Base-by-base conservation (phyloP, 2,113 vertebrate species). In the Oreochromis tanganicae region DNA sequence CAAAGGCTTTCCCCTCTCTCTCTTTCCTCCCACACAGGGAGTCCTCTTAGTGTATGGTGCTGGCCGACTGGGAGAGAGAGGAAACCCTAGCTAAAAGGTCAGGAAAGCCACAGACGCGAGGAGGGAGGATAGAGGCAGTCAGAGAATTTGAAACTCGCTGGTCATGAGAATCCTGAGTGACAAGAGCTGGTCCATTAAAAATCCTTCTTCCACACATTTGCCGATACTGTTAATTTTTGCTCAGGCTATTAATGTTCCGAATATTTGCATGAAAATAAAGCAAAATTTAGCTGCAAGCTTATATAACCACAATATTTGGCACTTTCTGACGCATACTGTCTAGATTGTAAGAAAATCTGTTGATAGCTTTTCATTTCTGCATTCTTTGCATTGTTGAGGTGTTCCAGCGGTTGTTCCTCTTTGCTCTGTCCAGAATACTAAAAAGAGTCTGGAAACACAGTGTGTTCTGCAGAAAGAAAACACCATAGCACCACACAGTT, bases 361-460 rank as follows among this genome's bases (percentile, higher is more conserved):
- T 88, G 85, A 81, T 85, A 63, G 82, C 24, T 85, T 91, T 91
- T 91, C 86, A 88, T 88, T 92, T 93, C 87, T 87, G 83, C 88
- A 94, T 94, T 94, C 86, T 90, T 90, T 43, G 87, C 89, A 82
- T 92, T 84, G 86, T 82, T 90, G 90, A 92, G 93, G 88, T 91
- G 83, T 90, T 93, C 87, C 93, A 94, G 84, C 48, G 56, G 88
- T 87, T 89, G 63, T 84, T 92, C 80, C 57, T 89, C 82, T 87
- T 81, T 79, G 54, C 82, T 87, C 81, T 61, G 46, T 93, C 88
- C 91, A 94, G 68, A 81, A 91, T 46, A 56, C 71, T 91, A 90
- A 94, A 88, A 88, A 54, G 57, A 91, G 86, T 57, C 85, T 93
- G 93, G 93, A 94, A 93, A 93, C 81, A 89, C 82, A 87, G 84